Conservation (phyloP, 2,113 vertebrate genomes). For the Dicentrarchus labrax region DNA sequence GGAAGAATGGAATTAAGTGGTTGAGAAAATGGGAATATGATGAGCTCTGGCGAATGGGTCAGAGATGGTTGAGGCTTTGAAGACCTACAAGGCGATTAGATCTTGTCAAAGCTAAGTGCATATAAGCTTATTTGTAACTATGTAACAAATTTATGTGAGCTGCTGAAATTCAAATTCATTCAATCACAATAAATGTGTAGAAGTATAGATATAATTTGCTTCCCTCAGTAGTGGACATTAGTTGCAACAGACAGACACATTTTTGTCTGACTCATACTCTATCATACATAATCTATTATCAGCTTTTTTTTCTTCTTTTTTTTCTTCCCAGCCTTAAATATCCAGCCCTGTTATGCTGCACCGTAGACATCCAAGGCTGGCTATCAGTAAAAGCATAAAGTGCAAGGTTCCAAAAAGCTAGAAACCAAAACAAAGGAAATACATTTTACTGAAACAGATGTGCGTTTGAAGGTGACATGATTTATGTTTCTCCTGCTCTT, state of each 20-base stretch:
- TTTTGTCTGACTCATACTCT: not conserved
- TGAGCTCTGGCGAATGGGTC: not conserved
- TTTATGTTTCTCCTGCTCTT: slow-evolving; percentile 12
- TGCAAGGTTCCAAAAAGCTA: not conserved
- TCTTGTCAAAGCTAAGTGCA: not conserved
- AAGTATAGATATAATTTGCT: not conserved
- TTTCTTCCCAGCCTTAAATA: no score
- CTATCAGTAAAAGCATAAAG: no score
- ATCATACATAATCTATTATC: no score
- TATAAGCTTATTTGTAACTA: not conserved
- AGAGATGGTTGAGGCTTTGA: not conserved
- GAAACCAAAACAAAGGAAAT: not conserved
- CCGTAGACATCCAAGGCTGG: no score
- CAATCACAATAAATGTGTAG: not conserved
- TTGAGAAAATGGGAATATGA: slow-evolving; percentile 3
- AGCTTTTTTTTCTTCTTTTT: no score
- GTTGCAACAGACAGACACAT: not conserved
- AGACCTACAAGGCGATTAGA: not conserved
- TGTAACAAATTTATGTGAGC: no score
- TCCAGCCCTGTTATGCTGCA: no score
- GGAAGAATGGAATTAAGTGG: not conserved
- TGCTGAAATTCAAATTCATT: not conserved
- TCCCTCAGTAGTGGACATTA: not conserved
- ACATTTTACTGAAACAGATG: not conserved
- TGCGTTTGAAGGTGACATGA: not conserved